phyloP scores from a whole-genome alignment of 2,113 vertebrate species.

The Sakesphorus luctuosus region DNA sequence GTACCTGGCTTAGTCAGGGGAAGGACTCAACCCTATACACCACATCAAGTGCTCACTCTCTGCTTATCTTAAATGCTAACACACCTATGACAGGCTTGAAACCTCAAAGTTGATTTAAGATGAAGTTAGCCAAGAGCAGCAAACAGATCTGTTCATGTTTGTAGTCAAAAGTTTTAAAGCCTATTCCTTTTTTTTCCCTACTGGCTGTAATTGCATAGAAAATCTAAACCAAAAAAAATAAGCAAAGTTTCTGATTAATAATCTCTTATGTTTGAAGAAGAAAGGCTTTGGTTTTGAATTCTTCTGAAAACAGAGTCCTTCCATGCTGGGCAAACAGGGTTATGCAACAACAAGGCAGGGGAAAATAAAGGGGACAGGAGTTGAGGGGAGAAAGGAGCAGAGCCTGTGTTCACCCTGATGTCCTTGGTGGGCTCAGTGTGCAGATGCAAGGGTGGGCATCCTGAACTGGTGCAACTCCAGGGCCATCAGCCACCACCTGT shows the following conservation, averaged over 20 bases:
- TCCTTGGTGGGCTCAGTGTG: background rate
- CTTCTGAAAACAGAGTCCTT: constrained; percentile 4
- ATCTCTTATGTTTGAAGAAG: constrained; percentile 27
- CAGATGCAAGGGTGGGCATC: too few relatives aligned
- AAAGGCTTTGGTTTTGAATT: background rate
- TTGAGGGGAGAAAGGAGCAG: background rate
- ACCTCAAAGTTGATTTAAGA: background rate
- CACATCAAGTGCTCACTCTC: background rate
- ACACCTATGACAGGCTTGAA: background rate
- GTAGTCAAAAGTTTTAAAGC: background rate
- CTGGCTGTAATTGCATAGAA: background rate
- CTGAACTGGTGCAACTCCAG: background rate
- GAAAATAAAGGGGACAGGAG: background rate
- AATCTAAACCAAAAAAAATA: background rate
- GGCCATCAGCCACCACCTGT: background rate
- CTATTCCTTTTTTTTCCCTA: background rate
- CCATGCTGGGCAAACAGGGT: constrained; percentile 30
- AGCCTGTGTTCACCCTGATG: background rate
- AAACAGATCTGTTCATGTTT: background rate
- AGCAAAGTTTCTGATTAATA: background rate
- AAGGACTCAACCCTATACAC: fast-evolving
- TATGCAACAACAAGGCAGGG: background rate
- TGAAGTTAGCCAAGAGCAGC: background rate
- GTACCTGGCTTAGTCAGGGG: background rate
- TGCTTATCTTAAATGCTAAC: background rate